phyloP scores from a whole-genome alignment of 2,113 vertebrate genomes.

The Microcebus griseorufus region DNA sequence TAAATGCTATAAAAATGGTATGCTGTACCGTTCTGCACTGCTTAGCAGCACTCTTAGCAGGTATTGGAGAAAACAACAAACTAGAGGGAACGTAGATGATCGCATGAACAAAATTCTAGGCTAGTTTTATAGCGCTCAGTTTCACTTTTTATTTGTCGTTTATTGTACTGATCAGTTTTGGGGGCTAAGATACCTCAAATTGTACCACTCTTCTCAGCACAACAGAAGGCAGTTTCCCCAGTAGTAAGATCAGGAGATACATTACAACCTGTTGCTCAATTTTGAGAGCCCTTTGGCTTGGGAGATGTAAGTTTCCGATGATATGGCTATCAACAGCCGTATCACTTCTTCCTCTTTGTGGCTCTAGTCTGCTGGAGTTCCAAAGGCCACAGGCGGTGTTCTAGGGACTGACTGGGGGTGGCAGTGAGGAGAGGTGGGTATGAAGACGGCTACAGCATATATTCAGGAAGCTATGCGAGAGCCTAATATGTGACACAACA shows the following conservation, averaged over 20 bases:
- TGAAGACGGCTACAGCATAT: background rate
- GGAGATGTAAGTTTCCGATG: background rate
- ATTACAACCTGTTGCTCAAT: background rate
- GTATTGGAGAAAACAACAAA: background rate
- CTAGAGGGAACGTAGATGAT: background rate
- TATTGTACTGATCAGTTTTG: background rate
- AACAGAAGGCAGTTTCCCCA: background rate
- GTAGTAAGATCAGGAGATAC: background rate
- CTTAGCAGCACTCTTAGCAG: background rate
- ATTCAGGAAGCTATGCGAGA: background rate
- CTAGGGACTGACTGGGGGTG: background rate
- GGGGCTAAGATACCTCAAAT: background rate
- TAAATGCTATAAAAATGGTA: background rate
- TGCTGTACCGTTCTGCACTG: background rate
- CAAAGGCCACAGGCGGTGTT: background rate
- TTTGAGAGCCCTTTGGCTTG: background rate
- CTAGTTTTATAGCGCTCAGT: background rate
- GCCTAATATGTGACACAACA: background rate
- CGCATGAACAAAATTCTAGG: background rate
- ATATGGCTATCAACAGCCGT: background rate
- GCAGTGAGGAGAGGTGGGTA: too few relatives aligned
- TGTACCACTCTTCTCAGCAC: background rate
- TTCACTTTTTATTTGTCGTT: slow-evolving; percentile 22
- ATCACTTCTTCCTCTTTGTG: background rate
- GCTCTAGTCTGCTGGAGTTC: background rate